Conservation (phyloP, 1,140 invertebrate species). For the Anthonomus grandis region DNA sequence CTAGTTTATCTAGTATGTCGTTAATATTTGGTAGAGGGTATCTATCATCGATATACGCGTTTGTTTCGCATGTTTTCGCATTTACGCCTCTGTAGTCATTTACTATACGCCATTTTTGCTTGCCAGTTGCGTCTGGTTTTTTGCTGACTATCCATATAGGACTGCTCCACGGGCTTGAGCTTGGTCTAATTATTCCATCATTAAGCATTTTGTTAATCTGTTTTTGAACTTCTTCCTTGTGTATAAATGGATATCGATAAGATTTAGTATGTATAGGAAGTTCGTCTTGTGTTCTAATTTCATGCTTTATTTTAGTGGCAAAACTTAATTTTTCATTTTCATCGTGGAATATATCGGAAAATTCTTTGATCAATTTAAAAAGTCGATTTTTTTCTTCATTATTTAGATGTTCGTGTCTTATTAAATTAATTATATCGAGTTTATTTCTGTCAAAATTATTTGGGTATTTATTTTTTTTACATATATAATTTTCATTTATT, state of each 20-base stretch:
- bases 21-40: constrained; percentile 30
- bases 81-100: constrained; percentile 32
- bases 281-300: not conserved
- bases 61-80: too few species aligned
- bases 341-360: not conserved
- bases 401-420: constrained; percentile 7
- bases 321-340: constrained; percentile 6
- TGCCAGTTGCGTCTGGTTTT: constrained; percentile 33
- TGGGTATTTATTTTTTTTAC: too few species aligned
- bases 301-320: not conserved
- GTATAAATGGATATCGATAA: not conserved
- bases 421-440: too few species aligned
- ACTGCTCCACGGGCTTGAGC: constrained; percentile 5
- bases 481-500: too few species aligned
- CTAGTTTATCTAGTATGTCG: constrained; percentile 46
- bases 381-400: not conserved
- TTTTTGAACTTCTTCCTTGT: constrained; percentile 6
- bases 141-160: constrained; percentile 21
- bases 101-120: constrained; percentile 29
- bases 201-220: constrained; percentile 6
- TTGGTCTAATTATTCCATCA: constrained; percentile 3
- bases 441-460: too few species aligned
- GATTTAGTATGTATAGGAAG: not conserved
- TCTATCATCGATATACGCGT: constrained; percentile 24
- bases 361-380: not conserved